A percentile compares a stretch with the other conserved stretches of the same genome.
These are phyloP conservation scores for Sipha flava DNA, from an alignment of 1,140 invertebrate species.

Conservation along the genomic window DNA sequence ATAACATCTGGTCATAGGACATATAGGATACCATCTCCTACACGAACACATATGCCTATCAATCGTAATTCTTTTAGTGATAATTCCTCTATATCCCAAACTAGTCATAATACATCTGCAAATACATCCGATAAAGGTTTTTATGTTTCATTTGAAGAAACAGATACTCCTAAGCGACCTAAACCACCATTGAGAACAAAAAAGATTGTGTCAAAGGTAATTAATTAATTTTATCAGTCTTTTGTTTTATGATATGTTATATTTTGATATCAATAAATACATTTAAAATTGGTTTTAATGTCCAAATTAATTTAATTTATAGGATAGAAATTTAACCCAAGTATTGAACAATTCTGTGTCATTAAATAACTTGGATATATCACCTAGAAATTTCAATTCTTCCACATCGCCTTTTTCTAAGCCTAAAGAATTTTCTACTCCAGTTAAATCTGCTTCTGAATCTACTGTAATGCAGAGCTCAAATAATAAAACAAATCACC, in stretches of 20 bases:
- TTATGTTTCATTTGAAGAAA: conserved; percentile 86
- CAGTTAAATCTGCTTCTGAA: not conserved
- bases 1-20: conserved; percentile 79
- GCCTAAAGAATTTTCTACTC: not conserved
- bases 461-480: not conserved
- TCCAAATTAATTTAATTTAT: not conserved
- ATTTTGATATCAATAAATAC: not conserved
- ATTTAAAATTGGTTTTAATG: not conserved
- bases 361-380: conserved; percentile 10
- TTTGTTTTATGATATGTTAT: not conserved
- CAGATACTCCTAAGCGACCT: conserved; percentile 68
- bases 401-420: not conserved
- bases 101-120: not conserved
- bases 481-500: not conserved
- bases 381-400: not conserved
- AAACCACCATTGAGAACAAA: conserved; percentile 76
- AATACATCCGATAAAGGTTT: conserved; percentile 72
- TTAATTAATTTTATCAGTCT: conserved; percentile 33
- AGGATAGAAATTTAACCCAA: conserved; percentile 37
- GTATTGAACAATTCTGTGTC: conserved; percentile 30
- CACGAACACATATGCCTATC: conserved; percentile 45
- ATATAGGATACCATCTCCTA: conserved; percentile 73
- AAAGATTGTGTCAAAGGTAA: conserved; percentile 64
- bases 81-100: conserved; percentile 40
- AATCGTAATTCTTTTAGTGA: conserved; percentile 39